Evolutionary conservation across 2,113 vertebrate species (phyloP).

Genomic region (Alaudala cheleensis): DNA sequence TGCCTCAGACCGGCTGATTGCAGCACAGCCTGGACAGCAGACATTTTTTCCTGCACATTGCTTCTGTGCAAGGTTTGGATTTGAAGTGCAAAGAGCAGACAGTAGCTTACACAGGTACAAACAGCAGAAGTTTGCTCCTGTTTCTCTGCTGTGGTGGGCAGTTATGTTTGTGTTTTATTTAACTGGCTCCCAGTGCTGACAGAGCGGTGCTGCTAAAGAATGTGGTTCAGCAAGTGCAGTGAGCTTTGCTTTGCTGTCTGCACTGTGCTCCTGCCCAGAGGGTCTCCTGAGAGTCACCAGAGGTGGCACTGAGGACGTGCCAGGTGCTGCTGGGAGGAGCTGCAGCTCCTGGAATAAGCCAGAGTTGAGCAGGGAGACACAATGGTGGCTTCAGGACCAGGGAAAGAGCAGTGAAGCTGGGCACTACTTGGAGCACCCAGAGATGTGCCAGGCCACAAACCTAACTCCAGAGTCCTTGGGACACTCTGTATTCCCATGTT

Average conservation of each 20-base stretch:
- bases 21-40: neutral
- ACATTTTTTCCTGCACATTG: neutral
- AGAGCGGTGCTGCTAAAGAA: neutral
- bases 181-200: neutral
- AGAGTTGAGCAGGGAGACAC: neutral
- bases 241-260: neutral
- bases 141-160: neutral
- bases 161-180: neutral
- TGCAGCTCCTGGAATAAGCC: neutral
- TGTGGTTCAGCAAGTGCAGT: neutral
- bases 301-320: neutral
- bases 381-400: neutral
- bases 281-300: neutral
- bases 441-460: neutral
- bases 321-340: neutral
- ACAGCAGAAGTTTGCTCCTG: neutral
- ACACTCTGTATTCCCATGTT: neutral
- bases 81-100: neutral
- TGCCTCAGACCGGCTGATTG: neutral
- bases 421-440: neutral
- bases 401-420: neutral
- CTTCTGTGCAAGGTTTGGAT: neutral
- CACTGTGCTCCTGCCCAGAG: neutral
- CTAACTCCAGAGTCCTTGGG: neutral
- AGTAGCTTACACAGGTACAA: neutral